phyloP scores from a whole-genome alignment of 2,888 invertebrate species.

The Leucania comma region DNA sequence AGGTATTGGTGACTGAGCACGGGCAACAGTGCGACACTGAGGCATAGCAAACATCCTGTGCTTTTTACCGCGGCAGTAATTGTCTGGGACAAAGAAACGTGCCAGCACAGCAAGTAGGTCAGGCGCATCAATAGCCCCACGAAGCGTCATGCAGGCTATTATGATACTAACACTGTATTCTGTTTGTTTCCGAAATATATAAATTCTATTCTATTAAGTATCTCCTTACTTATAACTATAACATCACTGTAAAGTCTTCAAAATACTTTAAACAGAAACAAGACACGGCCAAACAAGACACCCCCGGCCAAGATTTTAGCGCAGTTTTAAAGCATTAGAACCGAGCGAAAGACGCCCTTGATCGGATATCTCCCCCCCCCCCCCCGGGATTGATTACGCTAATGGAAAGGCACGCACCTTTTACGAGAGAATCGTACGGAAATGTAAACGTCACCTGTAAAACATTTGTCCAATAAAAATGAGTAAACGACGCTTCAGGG shows the following conservation, averaged over 20 bases:
- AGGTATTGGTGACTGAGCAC: too few species aligned
- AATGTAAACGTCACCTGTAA: slow-evolving; percentile 49
- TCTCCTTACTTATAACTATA: neutral
- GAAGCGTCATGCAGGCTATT: too few species aligned
- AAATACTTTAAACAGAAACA: neutral
- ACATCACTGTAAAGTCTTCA: too few species aligned
- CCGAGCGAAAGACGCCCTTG: slow-evolving; percentile 1
- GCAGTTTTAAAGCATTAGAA: slow-evolving; percentile 18
- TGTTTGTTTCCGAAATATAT: too few species aligned
- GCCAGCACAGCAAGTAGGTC: too few species aligned
- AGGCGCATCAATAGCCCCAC: too few species aligned
- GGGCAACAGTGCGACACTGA: too few species aligned
- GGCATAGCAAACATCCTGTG: too few species aligned
- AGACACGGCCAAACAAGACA: neutral
- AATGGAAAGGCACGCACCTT: slow-evolving; percentile 52
- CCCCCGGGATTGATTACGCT: slow-evolving; percentile 47
- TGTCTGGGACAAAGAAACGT: too few species aligned
- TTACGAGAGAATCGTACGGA: slow-evolving; percentile 49
- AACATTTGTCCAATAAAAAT: slow-evolving; percentile 59
- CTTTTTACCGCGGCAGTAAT: too few species aligned
- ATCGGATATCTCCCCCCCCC: neutral
- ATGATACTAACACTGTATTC: too few species aligned
- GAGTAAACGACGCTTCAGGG: slow-evolving; percentile 39
- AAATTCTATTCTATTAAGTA: too few species aligned
- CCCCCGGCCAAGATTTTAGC: neutral